These are phyloP conservation scores for Dasyurus viverrinus DNA, from an alignment of 2,113 vertebrate genomes.

Conservation along the genomic window DNA sequence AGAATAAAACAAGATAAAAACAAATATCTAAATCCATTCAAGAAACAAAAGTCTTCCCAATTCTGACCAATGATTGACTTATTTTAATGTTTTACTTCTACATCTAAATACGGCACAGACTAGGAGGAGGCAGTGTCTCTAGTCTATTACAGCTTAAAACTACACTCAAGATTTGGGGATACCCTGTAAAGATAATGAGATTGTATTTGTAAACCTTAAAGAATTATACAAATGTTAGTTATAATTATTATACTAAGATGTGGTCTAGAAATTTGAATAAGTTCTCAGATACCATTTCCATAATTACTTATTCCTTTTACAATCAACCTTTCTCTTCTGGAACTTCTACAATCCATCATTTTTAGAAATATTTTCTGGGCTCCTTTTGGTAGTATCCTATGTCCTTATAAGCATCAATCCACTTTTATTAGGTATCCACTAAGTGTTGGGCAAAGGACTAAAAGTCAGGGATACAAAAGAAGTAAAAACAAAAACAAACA, in stretches of 20 bases:
- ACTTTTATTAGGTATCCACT: slow-evolving; percentile 38
- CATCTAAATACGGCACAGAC: not conserved
- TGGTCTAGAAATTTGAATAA: not conserved
- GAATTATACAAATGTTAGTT: not conserved
- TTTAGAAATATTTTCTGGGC: not conserved
- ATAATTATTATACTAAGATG: not conserved
- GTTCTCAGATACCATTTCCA: not conserved
- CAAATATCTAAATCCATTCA: not conserved
- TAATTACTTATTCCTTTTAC: not conserved
- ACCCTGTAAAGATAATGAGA: not conserved
- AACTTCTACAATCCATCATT: not conserved
- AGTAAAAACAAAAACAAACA: not conserved
- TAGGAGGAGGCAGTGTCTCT: not conserved
- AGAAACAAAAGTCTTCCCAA: not conserved
- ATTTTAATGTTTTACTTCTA: not conserved
- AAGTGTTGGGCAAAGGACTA: not conserved
- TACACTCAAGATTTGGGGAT: not conserved
- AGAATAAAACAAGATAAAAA: not conserved
- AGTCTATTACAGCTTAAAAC: not conserved
- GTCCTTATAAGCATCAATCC: not conserved
- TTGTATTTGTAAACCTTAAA: not conserved
- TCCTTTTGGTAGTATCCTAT: not conserved
- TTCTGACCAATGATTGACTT: not conserved
- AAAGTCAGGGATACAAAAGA: slow-evolving; percentile 21
- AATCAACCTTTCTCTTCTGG: not conserved